These are phyloP conservation scores for Uloborus plumipes DNA, from an alignment of 2,888 invertebrate genomes.

Conservation along the genomic window DNA sequence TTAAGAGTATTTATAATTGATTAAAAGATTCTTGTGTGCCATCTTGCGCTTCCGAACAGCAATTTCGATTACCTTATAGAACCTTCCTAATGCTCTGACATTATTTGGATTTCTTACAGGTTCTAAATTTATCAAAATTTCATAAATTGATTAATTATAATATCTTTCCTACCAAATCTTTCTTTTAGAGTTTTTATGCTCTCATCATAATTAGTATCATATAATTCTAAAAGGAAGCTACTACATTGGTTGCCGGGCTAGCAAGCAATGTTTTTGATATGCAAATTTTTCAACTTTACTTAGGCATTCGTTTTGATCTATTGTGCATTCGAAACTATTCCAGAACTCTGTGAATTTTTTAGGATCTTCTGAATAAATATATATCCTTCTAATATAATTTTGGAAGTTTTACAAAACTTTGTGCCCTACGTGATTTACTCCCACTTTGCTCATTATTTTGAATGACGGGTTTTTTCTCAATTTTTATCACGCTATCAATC, in stretches of 20 bases:
- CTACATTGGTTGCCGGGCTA: neutral
- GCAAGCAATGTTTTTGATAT: neutral
- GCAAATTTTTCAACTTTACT: neutral
- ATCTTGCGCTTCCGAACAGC: neutral
- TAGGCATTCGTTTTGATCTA: neutral
- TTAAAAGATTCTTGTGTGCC: neutral
- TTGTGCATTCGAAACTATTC: neutral
- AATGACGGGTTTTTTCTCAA: no score
- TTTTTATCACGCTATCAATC: neutral
- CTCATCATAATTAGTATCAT: neutral
- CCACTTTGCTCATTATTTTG: no score
- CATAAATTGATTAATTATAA: slow-evolving; percentile 1
- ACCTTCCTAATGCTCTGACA: neutral
- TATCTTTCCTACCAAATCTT: slow-evolving; percentile 6
- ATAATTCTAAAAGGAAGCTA: neutral
- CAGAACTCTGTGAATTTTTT: neutral
- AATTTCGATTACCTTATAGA: neutral
- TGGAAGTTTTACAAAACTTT: no score
- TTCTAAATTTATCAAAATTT: neutral
- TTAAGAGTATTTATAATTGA: neutral
- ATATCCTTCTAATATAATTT: neutral
- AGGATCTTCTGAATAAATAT: neutral
- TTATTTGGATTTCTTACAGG: neutral
- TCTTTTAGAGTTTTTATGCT: neutral
- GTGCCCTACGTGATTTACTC: no score